Conservation (phyloP, 2,888 invertebrate genomes). For the Athrips mouffetella region DNA sequence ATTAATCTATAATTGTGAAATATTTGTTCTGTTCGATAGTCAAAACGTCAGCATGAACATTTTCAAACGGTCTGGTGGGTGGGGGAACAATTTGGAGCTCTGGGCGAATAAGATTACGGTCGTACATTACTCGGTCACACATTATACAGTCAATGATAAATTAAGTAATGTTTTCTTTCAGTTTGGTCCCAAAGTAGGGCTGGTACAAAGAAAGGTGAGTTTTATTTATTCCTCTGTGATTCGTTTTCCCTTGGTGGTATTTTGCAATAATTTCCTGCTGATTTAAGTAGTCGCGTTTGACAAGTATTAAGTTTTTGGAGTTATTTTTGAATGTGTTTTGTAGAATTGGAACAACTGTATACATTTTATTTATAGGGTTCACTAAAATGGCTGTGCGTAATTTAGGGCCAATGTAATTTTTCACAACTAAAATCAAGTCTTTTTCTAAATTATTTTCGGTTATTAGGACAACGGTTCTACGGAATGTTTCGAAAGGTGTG, state of each 20-base stretch:
- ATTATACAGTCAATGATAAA: neutral
- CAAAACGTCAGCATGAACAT: neutral
- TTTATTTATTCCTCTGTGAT: slow-evolving; percentile 14
- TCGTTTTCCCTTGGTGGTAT: slow-evolving; percentile 16
- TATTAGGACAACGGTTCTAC: neutral
- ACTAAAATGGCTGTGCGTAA: neutral
- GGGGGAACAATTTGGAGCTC: slow-evolving; percentile 2
- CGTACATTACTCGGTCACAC: neutral
- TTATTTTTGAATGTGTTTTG: neutral
- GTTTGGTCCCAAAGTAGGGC: slow-evolving; percentile 12
- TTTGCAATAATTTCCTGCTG: neutral
- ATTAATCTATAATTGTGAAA: neutral
- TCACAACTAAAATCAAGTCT: neutral
- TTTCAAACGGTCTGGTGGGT: neutral
- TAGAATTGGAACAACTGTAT: slow-evolving; percentile 1
- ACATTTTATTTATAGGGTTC: neutral
- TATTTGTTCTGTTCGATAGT: neutral
- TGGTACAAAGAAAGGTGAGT: neutral
- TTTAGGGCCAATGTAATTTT: neutral
- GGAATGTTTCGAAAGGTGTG: neutral
- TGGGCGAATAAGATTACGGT: neutral
- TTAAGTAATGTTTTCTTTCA: slow-evolving; percentile 9
- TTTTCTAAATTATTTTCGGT: neutral
- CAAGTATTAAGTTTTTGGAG: neutral
- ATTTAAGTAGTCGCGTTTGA: neutral